Conservation (phyloP, 2,888 invertebrate genomes). For the Limnephilus auricula region DNA sequence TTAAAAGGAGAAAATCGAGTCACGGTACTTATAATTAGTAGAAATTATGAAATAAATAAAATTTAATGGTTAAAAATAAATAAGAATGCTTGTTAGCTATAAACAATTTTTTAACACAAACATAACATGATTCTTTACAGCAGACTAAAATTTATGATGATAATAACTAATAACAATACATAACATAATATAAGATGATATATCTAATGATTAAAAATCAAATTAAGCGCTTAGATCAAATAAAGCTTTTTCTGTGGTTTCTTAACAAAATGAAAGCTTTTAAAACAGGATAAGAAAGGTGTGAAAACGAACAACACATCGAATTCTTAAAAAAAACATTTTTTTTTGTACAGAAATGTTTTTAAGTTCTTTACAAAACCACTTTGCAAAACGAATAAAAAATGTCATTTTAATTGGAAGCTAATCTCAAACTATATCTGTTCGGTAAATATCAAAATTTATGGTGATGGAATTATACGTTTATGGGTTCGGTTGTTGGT, state of each 20-base stretch:
- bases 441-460: neutral
- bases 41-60: no score
- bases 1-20: no score
- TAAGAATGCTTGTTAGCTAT: no score
- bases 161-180: neutral
- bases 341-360: neutral
- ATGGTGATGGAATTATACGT: neutral
- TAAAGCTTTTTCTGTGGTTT: neutral
- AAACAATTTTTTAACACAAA: no score
- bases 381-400: neutral
- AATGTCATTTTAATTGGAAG: neutral
- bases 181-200: neutral
- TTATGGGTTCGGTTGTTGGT: neutral
- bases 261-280: neutral
- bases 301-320: neutral
- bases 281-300: neutral
- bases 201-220: neutral
- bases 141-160: neutral
- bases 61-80: no score
- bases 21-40: no score
- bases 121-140: no score
- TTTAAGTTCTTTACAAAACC: neutral
- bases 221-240: neutral
- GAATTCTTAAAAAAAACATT: neutral
- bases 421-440: neutral